Percentiles rank a stretch among this genome's conserved stretches.
Conservation (phyloP, 2,888 invertebrate species). For the Drosophila pseudotakahashii region DNA sequence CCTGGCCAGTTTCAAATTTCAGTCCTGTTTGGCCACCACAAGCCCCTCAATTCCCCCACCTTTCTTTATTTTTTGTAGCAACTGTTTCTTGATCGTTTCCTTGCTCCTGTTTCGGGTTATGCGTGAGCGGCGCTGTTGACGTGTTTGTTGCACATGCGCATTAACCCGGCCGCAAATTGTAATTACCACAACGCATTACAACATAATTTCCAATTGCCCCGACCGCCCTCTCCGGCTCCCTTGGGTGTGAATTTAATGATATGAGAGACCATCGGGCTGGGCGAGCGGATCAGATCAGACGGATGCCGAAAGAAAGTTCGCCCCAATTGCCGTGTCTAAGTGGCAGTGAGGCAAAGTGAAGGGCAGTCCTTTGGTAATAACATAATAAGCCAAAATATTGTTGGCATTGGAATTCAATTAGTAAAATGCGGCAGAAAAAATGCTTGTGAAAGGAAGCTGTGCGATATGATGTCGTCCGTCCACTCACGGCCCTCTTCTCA, state of each 20-base stretch:
- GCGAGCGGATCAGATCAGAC: constrained; percentile 43
- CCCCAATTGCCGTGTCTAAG: constrained; percentile 59
- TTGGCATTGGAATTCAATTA: constrained; percentile 79
- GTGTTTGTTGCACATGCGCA: constrained; percentile 80
- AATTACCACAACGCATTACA: constrained; percentile 81
- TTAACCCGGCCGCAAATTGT: constrained; percentile 79
- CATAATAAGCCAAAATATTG: constrained; percentile 78
- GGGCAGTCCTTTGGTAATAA: constrained; percentile 68
- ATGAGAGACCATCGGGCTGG: constrained; percentile 33
- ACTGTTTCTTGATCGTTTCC: constrained; percentile 46
- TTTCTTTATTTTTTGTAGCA: neutral
- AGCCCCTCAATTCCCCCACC: neutral
- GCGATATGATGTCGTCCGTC: constrained; percentile 4
- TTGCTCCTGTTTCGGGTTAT: constrained; percentile 40
- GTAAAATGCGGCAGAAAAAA: constrained; percentile 45
- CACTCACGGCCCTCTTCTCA: constrained; percentile 43
- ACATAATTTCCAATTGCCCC: constrained; percentile 71
- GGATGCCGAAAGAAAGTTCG: constrained; percentile 66
- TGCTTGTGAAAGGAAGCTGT: constrained; percentile 57
- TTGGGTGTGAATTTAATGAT: constrained; percentile 78
- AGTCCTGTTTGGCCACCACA: constrained; percentile 58
- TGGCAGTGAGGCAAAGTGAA: constrained; percentile 50
- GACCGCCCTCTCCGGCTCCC: constrained; percentile 27
- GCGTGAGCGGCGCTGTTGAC: constrained; percentile 58
- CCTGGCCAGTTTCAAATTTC: constrained; percentile 77